Evolutionary conservation across 2,797 vertebrate genomes (phyloP), one percentile per base, ranked within the genome.

Genomic region (Myripristis jacobus): DNA sequence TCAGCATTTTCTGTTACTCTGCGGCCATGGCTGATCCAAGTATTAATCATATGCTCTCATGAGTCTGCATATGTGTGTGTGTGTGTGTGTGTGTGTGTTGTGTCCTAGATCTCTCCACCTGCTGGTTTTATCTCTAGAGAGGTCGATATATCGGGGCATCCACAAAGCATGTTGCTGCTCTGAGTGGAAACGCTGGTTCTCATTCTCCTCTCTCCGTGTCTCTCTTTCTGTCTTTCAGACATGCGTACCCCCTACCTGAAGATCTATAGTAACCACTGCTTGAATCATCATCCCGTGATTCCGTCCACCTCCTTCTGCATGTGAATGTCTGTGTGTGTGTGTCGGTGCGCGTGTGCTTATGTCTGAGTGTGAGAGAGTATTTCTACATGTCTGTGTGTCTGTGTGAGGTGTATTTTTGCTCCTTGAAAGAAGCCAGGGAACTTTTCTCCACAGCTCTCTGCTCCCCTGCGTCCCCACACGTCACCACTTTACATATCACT

Each of bases 221-320:
- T 56, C 11, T 51, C 15, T 61, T 51, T 70, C n/a, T 67, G n/a
- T 67, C 57, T 88, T 80, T 61, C 83, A 93, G 92, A 87, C 65
- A 70, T 82, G 50, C 57, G 52, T 73, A 77, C 58, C 72, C 81
- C 66, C 66, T 84, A 66, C 80, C 82, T 73, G 87, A 89, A 90
- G 87, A 92, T 80, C 64, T 82, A 51, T 87, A 83, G 85, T 89
- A 73, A 84, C 73, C 65, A 88, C 79, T 77, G 85, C 82, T 89
- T 82, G 61, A 87, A 67, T 72, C 81, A 73, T 70, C 66, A 5
- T 73, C 73, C 69, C 70, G 79, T 70, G 52, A 85, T 76, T 51
- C 64, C 70, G 58, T 82, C 75, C 64, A 73, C 73, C 51, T 24
- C n/a, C 22, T 31, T 77, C 62, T 82, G 64, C 75, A 64, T 79